Evolutionary conservation across 2,113 vertebrate genomes (phyloP).

Genomic region (Psilopsiagon aurifrons): DNA sequence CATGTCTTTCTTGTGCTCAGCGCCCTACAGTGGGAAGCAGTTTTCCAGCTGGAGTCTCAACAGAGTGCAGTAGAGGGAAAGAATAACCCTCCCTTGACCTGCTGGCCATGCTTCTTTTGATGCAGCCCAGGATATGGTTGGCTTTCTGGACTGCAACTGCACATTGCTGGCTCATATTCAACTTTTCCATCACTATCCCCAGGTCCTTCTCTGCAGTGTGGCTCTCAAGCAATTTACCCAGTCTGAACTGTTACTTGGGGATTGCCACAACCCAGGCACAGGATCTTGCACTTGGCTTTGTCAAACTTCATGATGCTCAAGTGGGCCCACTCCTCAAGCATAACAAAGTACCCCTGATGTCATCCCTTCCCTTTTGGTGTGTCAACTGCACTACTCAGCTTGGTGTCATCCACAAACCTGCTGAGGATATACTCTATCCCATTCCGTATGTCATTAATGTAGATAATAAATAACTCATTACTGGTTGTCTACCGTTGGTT

Average conservation of each 20-base stretch:
- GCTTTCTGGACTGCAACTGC: neutral
- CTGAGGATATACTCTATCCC: neutral
- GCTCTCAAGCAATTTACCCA: neutral
- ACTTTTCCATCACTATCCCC: neutral
- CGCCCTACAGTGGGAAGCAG: no score
- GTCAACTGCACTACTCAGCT: neutral
- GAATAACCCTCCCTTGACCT: rapidly evolving
- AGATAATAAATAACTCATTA: neutral
- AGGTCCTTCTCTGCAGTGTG: neutral
- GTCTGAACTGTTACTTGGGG: neutral
- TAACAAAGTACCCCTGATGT: neutral
- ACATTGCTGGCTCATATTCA: neutral
- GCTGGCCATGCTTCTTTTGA: neutral
- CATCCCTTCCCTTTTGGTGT: neutral
- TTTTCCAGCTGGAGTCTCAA: neutral
- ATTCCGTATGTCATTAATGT: neutral
- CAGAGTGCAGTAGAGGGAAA: neutral
- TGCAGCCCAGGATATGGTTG: neutral
- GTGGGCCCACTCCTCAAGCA: neutral
- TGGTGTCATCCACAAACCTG: neutral
- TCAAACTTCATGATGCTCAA: neutral
- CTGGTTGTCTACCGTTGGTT: neutral
- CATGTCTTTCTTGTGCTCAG: neutral
- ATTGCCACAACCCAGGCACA: neutral
- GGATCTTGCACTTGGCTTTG: neutral